A percentile compares a stretch with the other conserved stretches of the same genome.
These are phyloP conservation scores for Conger conger DNA, from an alignment of 2,113 vertebrate genomes.

Conservation along the genomic window DNA sequence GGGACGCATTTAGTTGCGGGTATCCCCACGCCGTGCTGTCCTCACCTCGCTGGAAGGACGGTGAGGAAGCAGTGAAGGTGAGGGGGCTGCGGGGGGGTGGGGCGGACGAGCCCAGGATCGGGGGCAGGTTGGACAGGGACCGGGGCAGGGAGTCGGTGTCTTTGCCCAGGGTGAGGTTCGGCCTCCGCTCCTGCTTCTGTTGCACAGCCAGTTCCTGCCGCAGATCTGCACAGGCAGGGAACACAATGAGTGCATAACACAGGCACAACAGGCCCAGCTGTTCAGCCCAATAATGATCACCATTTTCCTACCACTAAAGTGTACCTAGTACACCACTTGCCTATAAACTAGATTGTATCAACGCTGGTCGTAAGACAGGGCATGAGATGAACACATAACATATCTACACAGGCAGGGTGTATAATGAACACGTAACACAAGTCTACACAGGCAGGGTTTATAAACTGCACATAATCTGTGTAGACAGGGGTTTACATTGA, in stretches of 20 bases:
- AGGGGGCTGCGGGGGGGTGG: conserved; percentile 54
- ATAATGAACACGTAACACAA: neutral
- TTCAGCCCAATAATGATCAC: no score
- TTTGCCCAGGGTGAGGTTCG: conserved; percentile 55
- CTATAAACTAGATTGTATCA: no score
- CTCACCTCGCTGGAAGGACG: conserved; percentile 75
- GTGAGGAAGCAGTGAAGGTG: conserved; percentile 68
- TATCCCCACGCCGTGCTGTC: no score
- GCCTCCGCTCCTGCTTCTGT: conserved; percentile 87
- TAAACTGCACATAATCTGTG: neutral
- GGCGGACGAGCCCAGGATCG: conserved; percentile 62
- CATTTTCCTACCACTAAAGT: no score
- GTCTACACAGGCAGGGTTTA: neutral
- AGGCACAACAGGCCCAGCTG: no score
- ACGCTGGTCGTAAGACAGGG: no score
- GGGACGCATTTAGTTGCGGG: no score
- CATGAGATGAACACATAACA: no score
- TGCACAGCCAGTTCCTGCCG: conserved; percentile 93
- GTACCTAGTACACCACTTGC: no score
- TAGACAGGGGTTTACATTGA: neutral
- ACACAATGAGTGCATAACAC: neutral
- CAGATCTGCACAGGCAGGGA: conserved; percentile 73
- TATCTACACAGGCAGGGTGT: conserved; percentile 67
- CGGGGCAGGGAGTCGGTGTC: conserved; percentile 72
- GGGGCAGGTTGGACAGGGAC: conserved; percentile 60